Evolutionary conservation across 2,888 invertebrate genomes (phyloP).

Genomic region (Scaptodrosophila latifasciaeformis): DNA sequence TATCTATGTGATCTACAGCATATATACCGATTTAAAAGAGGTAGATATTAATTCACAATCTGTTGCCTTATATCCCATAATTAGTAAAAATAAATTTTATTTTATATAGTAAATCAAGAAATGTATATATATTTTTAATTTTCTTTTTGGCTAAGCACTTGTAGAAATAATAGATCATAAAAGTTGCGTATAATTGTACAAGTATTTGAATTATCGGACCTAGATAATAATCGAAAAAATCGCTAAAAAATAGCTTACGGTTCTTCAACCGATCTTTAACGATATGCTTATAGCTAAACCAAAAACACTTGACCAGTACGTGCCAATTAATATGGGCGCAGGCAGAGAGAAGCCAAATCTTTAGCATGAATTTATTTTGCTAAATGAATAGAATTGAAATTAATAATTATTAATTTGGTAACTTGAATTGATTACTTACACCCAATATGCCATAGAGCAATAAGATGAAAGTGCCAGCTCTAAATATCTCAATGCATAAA

Average conservation of each 20-base stretch:
- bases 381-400: background rate
- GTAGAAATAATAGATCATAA: constrained; percentile 24
- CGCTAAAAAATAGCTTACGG: background rate
- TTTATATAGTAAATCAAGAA: too few relatives aligned
- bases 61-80: background rate
- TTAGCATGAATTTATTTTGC: constrained; percentile 11
- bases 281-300: too few relatives aligned
- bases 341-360: constrained; percentile 20
- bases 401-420: too few relatives aligned
- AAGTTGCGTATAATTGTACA: constrained; percentile 15
- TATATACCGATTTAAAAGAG: constrained; percentile 33
- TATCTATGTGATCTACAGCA: constrained; percentile 41
- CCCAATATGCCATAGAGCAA: constrained; percentile 9
- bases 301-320: background rate
- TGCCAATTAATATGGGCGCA: constrained; percentile 25
- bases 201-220: constrained; percentile 16
- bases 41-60: background rate
- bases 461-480: too few relatives aligned
- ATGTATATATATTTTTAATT: too few relatives aligned
- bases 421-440: constrained; percentile 25
- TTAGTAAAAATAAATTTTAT: too few relatives aligned
- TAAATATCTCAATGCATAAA: too few relatives aligned
- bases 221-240: constrained; percentile 2
- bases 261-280: too few relatives aligned
- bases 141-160: background rate